Evolutionary conservation across 2,888 invertebrate genomes (phyloP).

Genomic region (Mesoligia furuncula): DNA sequence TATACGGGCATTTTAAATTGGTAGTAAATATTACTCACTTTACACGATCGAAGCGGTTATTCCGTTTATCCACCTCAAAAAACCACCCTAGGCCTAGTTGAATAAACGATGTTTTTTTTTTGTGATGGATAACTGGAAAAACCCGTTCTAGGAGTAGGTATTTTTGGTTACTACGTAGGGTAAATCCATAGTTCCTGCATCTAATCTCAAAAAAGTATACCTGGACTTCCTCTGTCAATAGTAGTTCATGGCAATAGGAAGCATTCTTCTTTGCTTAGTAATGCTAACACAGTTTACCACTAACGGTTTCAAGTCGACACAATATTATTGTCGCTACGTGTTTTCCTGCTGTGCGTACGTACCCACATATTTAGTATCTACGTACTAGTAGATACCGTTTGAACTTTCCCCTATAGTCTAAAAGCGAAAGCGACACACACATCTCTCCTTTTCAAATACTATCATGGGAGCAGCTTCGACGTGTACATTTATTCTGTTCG

Average conservation of each 20-base stretch:
- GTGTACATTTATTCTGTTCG: too few relatives aligned
- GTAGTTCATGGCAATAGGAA: slow-evolving; percentile 2
- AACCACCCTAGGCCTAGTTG: too few relatives aligned
- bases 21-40: too few relatives aligned
- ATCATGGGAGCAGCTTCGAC: not conserved
- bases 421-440: slow-evolving; percentile 42
- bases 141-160: too few relatives aligned
- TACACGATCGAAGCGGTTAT: too few relatives aligned
- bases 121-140: too few relatives aligned
- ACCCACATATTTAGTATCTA: slow-evolving; percentile 23
- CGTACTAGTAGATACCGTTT: slow-evolving; percentile 31
- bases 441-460: not conserved
- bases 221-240: not conserved
- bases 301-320: slow-evolving; percentile 50
- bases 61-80: too few relatives aligned
- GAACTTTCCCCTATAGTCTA: slow-evolving; percentile 48
- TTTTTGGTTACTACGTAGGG: not conserved
- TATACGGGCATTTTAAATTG: too few relatives aligned
- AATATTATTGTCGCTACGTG: slow-evolving; percentile 51
- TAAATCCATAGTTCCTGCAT: not conserved
- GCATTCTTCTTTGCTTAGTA: slow-evolving; percentile 43
- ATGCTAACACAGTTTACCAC: slow-evolving; percentile 45
- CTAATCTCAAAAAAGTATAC: not conserved
- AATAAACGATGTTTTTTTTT: too few relatives aligned
- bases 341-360: slow-evolving; percentile 42